phyloP scores from a whole-genome alignment of 37 sponge, comb jelly and placozoan species.

The Agelas oroides region DNA sequence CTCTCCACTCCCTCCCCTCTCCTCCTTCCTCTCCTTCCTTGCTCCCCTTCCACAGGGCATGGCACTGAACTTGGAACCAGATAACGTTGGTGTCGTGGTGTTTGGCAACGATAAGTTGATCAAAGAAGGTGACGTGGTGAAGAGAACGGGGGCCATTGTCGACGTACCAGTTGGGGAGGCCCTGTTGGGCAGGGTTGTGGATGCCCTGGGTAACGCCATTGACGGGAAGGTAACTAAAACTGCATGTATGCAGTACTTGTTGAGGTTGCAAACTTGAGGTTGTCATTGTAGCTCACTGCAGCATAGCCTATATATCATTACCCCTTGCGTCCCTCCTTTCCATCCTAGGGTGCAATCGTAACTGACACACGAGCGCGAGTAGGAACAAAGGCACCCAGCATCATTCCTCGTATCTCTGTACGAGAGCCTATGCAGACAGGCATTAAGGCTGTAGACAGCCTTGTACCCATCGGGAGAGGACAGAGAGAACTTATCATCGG shows the following conservation, averaged over 20 bases:
- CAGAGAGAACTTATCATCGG: constrained; percentile 99
- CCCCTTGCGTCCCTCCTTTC: neutral
- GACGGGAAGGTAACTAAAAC: constrained; percentile 92
- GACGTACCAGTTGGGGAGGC: constrained; percentile 95
- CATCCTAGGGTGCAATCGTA: constrained; percentile 83
- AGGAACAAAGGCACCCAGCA: constrained; percentile 98
- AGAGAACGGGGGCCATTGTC: constrained; percentile 98
- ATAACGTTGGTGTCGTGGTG: constrained; percentile 99
- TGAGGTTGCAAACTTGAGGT: no score
- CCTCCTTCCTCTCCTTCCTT: no score
- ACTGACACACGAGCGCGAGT: constrained; percentile 79
- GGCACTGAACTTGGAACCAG: constrained; percentile 98
- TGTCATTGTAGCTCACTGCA: no score
- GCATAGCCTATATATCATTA: no score
- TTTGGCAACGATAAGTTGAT: constrained; percentile 99
- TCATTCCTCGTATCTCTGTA: constrained; percentile 97
- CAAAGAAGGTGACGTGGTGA: constrained; percentile 98
- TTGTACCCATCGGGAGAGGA: constrained; percentile 98
- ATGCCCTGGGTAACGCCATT: constrained; percentile 97
- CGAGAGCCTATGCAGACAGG: constrained; percentile 98
- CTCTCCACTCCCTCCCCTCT: no score
- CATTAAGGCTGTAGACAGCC: constrained; percentile 98
- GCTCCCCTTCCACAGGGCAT: constrained; percentile 72
- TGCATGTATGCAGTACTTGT: no score
- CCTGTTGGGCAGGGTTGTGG: constrained; percentile 95